Evolutionary conservation across 2,113 vertebrate species (phyloP).

Genomic region (Zosterops pallidus): DNA sequence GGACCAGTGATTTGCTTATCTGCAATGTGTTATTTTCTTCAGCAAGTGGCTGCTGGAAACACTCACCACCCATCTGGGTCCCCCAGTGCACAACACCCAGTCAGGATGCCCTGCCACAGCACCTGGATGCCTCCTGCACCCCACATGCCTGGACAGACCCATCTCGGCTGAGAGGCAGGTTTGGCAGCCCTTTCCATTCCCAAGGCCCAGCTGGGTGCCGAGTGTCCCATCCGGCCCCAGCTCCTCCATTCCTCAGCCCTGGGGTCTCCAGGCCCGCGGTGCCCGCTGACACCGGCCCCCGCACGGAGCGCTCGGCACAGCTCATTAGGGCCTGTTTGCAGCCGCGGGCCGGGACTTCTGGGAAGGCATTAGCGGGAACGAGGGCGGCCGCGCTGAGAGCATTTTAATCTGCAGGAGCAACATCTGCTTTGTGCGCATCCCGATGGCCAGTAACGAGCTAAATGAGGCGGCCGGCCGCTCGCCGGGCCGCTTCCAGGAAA

Average conservation of each 20-base stretch:
- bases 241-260: no score
- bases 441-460: conserved; percentile 27
- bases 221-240: background rate
- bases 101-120: background rate
- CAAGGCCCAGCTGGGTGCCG: rapidly evolving
- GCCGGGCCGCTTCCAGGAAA: conserved; percentile 53
- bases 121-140: background rate
- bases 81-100: background rate
- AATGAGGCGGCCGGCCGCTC: background rate
- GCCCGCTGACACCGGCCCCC: background rate
- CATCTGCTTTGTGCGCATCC: background rate
- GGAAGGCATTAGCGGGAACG: conserved; percentile 45
- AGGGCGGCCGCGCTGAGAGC: conserved; percentile 4
- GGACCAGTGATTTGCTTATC: background rate
- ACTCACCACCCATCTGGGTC: background rate
- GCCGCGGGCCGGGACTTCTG: background rate
- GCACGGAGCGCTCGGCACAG: background rate
- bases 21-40: background rate
- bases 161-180: background rate
- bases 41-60: background rate
- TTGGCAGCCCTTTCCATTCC: background rate
- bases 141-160: background rate
- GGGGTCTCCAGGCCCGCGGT: rapidly evolving
- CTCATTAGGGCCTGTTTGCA: conserved; percentile 45
- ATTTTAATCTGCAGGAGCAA: conserved; percentile 23